Base-by-base conservation (phyloP, 2,113 vertebrate genomes). In the Mormoops blainvillei region DNA sequence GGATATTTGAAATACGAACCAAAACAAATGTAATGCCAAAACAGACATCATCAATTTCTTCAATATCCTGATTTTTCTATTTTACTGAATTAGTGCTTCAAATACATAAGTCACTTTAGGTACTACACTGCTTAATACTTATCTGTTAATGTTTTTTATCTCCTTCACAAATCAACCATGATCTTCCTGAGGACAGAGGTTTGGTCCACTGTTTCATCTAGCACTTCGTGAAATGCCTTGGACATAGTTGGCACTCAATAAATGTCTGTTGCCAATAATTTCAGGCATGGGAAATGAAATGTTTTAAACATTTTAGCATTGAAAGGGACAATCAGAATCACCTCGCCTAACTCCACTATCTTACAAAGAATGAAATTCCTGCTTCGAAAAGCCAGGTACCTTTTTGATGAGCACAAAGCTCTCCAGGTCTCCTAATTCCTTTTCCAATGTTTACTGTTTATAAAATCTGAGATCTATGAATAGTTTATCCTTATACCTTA, bases 211-310 rank as follows among this genome's bases (percentile, higher is more conserved):
- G 36, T 58, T 83, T 61, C 45, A 7, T 70, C 76, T 50, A 48
- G 13, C 20, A 70, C 15, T 94, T 54, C 54, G 4, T 22, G 3
- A 0, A 45, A 50, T 20, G 2, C 38, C 16, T 73, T 89, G 6
- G 28, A 86, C 24, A 50, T 41, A 71, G 6, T 11, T 89, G 38
- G 26, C 16, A 58, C 14, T 86, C 18, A 84, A 13, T 76, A 71
- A 96, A 22, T 61, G 9, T 73, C 82, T 81, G n/a, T 28, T 83
- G 54, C 86, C 54, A 93, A 84, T 58, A 76, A 80, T 88, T 94
- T 71, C 31, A 83, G 36, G 26, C 52, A 68, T 5, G 50, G 22
- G 68, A 63, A 91, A 68, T 41, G 0, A 14, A 82, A 41, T 5
- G 10, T 22, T 95, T 38, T 3, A 20, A 20, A 8, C 4, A 31